Evolutionary conservation across 2,888 invertebrate species (phyloP).

Genomic region (Acholoe squamosa): DNA sequence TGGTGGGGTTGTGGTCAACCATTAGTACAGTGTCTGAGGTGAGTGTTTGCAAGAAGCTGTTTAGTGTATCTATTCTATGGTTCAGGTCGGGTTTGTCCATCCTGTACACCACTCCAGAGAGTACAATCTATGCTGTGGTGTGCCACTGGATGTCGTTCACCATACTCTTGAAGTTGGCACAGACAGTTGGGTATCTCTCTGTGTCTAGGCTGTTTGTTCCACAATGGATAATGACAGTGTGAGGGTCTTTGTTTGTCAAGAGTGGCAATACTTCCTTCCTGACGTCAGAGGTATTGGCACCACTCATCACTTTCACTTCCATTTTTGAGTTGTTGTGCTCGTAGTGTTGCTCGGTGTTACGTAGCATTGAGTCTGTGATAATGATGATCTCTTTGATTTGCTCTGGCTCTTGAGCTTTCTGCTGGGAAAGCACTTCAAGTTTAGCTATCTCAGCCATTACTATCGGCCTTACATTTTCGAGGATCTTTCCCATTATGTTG

Average conservation of each 20-base stretch:
- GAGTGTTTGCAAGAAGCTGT: too few relatives aligned
- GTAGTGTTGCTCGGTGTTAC: background rate
- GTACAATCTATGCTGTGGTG: too few relatives aligned
- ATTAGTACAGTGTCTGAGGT: too few relatives aligned
- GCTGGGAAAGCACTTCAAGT: too few relatives aligned
- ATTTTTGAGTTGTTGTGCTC: background rate
- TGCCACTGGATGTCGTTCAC: too few relatives aligned
- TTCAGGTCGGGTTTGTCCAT: too few relatives aligned
- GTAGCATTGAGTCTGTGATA: background rate
- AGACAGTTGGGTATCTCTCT: too few relatives aligned
- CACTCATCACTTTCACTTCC: background rate
- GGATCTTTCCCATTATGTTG: background rate
- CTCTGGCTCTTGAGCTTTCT: too few relatives aligned
- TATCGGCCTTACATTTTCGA: background rate
- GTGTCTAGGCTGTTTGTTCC: background rate
- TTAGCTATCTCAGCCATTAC: background rate
- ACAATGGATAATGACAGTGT: background rate
- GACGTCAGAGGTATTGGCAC: background rate
- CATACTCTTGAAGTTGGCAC: too few relatives aligned
- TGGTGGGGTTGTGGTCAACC: too few relatives aligned
- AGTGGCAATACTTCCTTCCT: background rate
- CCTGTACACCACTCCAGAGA: too few relatives aligned
- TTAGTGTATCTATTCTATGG: too few relatives aligned
- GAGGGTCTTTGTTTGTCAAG: background rate
- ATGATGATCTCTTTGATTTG: background rate